A percentile compares a stretch with the other conserved stretches of the same genome.
phyloP scores from a whole-genome alignment of 2,888 invertebrate genomes.

The Sinohyriopsis cumingii region DNA sequence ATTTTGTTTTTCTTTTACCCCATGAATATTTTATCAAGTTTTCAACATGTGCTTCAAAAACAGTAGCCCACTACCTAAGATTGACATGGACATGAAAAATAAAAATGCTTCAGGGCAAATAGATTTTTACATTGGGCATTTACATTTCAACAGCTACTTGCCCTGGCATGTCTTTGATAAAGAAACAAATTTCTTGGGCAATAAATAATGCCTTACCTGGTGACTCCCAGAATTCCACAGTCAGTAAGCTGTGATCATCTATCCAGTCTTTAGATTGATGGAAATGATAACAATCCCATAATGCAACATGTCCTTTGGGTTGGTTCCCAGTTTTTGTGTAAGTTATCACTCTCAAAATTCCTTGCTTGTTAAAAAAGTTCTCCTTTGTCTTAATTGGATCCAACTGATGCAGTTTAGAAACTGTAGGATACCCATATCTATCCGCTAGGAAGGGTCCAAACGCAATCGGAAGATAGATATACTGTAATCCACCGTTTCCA shows the following conservation, averaged over 20 bases:
- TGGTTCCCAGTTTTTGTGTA: slow-evolving; percentile 61
- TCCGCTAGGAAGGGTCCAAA: slow-evolving; percentile 68
- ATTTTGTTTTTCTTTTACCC: too few relatives aligned
- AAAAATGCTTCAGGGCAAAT: too few relatives aligned
- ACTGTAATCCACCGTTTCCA: slow-evolving; percentile 59
- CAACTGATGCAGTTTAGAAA: slow-evolving; percentile 56
- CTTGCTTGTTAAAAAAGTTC: slow-evolving; percentile 65
- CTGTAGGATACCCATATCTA: slow-evolving; percentile 67
- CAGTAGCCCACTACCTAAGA: too few relatives aligned
- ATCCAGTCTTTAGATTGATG: slow-evolving; percentile 68
- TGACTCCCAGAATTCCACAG: slow-evolving; percentile 70
- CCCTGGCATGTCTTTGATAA: too few relatives aligned
- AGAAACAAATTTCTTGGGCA: too few relatives aligned
- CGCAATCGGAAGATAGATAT: slow-evolving; percentile 67
- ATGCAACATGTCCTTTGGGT: slow-evolving; percentile 67
- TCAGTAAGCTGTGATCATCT: slow-evolving; percentile 57
- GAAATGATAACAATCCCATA: slow-evolving; percentile 70
- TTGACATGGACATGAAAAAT: too few relatives aligned
- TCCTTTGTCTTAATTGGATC: slow-evolving; percentile 59
- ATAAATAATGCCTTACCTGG: slow-evolving; percentile 53
- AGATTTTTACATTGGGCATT: too few relatives aligned
- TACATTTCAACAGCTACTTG: too few relatives aligned
- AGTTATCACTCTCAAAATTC: slow-evolving; percentile 66
- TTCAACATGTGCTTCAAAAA: too few relatives aligned
- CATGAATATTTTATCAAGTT: too few relatives aligned